Evolutionary conservation across 2,113 vertebrate species (phyloP).

Genomic region (Nansenia antarctica): DNA sequence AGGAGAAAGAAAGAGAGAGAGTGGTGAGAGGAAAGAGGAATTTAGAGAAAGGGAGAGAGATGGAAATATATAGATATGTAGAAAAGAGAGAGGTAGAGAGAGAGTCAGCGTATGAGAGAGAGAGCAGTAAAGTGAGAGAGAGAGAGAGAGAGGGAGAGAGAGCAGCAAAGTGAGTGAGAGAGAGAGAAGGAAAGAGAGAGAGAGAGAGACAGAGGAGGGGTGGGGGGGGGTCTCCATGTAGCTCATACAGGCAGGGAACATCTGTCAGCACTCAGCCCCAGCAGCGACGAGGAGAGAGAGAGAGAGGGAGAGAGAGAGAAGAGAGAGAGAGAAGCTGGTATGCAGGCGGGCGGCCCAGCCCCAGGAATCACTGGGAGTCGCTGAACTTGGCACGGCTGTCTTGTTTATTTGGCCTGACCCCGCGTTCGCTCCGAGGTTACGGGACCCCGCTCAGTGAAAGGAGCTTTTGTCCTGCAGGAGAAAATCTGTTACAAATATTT

Average conservation of each 20-base stretch:
- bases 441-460: conserved; percentile 90
- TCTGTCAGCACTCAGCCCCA: conserved; percentile 94
- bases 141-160: conserved; percentile 34
- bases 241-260: conserved; percentile 86
- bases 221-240: conserved; percentile 81
- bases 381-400: conserved; percentile 86
- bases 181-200: no score
- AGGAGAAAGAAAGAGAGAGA: not conserved
- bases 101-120: conserved; percentile 39
- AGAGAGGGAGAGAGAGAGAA: no score
- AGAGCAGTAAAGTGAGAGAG: not conserved
- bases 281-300: conserved; percentile 81
- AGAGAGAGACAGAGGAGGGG: no score
- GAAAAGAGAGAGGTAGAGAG: not conserved
- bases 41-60: no score
- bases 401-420: conserved; percentile 98
- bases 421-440: conserved; percentile 82
- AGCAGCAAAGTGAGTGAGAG: no score
- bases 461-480: conserved; percentile 91
- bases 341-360: conserved; percentile 77
- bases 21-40: no score
- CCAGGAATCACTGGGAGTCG: conserved; percentile 83
- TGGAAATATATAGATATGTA: no score
- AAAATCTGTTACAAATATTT: conserved; percentile 99
- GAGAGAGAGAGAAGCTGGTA: conserved; percentile 77